Percentiles rank a stretch among this genome's conserved stretches.
Conservation (phyloP, 2,888 invertebrate genomes). For the Meteorus cinctellus region DNA sequence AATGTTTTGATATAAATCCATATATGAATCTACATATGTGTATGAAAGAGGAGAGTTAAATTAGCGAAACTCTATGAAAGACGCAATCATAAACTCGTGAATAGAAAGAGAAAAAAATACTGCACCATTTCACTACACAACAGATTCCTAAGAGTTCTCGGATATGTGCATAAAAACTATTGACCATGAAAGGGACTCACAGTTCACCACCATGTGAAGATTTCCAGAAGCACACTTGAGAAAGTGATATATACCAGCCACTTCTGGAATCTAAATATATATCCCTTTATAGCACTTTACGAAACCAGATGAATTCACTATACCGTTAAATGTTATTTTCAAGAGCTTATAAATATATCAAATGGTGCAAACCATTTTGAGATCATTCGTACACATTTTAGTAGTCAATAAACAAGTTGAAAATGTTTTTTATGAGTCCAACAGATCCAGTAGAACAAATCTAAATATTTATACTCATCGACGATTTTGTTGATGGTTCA, state of each 20-base stretch:
- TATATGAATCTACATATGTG: background rate
- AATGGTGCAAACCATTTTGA: background rate
- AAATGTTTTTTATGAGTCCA: too few species aligned
- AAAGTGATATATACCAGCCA: background rate
- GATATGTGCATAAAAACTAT: background rate
- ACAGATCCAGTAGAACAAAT: too few species aligned
- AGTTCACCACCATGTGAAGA: background rate
- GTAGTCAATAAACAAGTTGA: too few species aligned
- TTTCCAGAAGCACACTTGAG: slow-evolving; percentile 1
- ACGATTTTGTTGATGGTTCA: too few species aligned
- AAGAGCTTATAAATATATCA: background rate
- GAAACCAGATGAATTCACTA: background rate
- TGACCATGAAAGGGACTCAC: slow-evolving; percentile 16
- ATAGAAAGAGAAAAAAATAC: background rate
- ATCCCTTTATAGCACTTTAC: background rate
- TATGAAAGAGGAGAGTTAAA: background rate
- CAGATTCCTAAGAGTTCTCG: background rate
- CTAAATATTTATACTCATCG: too few species aligned
- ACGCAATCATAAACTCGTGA: background rate
- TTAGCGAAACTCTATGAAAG: background rate
- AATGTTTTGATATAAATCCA: background rate
- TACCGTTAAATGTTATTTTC: background rate
- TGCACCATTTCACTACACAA: background rate
- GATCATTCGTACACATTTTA: too few species aligned
- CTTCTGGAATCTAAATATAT: slow-evolving; percentile 3